Evolutionary conservation across 2,888 invertebrate genomes (phyloP).

Genomic region (Nymphalis polychloros): DNA sequence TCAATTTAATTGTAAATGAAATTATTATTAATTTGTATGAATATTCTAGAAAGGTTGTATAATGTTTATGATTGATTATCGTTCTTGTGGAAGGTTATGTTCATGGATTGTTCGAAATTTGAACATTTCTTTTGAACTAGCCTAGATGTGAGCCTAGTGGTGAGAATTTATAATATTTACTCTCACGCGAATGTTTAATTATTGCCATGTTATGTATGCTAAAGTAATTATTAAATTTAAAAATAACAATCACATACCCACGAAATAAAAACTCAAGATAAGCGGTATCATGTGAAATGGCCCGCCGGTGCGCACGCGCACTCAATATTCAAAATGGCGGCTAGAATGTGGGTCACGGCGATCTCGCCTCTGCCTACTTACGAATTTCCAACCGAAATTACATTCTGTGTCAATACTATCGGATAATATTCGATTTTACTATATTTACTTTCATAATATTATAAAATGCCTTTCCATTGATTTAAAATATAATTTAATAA

Average conservation of each 20-base stretch:
- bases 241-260: constrained; percentile 12
- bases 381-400: constrained; percentile 32
- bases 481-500: too few relatives aligned
- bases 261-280: constrained; percentile 33
- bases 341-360: constrained; percentile 65
- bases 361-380: constrained; percentile 41
- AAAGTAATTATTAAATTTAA: neutral
- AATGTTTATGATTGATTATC: too few relatives aligned
- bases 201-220: neutral
- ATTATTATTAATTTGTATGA: too few relatives aligned
- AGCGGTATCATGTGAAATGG: constrained; percentile 59
- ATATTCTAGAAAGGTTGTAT: too few relatives aligned
- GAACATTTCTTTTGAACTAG: too few relatives aligned
- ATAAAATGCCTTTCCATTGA: too few relatives aligned
- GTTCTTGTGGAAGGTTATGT: too few relatives aligned
- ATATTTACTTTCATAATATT: neutral
- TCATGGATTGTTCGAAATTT: too few relatives aligned
- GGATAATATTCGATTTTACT: constrained; percentile 4
- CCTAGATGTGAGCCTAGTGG: too few relatives aligned
- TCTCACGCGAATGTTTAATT: neutral
- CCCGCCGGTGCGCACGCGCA: constrained; percentile 62
- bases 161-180: too few relatives aligned
- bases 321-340: constrained; percentile 58
- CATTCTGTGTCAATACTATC: constrained; percentile 17
- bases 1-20: neutral